Conservation (phyloP, 1,140 invertebrate genomes). For the Ooceraea biroi region DNA sequence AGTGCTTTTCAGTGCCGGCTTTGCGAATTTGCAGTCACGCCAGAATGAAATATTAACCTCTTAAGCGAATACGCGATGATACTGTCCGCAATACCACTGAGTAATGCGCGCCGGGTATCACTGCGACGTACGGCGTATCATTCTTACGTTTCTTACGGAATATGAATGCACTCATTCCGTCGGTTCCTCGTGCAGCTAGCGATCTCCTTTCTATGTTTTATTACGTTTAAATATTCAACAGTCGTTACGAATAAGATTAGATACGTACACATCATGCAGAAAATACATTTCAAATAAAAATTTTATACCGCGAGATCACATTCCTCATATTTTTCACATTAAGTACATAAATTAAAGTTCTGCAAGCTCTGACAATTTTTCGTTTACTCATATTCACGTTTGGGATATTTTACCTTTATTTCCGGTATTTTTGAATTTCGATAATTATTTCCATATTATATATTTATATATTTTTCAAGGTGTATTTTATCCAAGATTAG, state of each 20-base stretch:
- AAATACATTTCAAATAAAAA: neutral
- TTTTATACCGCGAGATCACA: neutral
- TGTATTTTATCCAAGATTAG: neutral
- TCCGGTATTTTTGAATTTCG: neutral
- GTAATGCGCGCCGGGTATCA: slow-evolving; percentile 52
- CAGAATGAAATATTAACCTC: slow-evolving; percentile 58
- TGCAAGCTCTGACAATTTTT: neutral
- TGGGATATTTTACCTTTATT: neutral
- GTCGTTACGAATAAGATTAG: slow-evolving; percentile 16
- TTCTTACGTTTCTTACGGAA: slow-evolving; percentile 53
- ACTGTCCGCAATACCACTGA: slow-evolving; percentile 60
- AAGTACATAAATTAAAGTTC: neutral
- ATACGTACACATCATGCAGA: neutral
- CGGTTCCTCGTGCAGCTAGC: slow-evolving; percentile 4
- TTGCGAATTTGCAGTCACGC: slow-evolving; percentile 56
- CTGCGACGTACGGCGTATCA: slow-evolving; percentile 46
- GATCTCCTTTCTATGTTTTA: slow-evolving; percentile 53
- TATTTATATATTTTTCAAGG: neutral
- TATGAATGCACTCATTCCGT: slow-evolving; percentile 42
- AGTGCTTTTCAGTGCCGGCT: slow-evolving; percentile 51
- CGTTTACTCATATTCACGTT: neutral
- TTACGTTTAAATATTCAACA: slow-evolving; percentile 21
- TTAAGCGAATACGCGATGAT: slow-evolving; percentile 61
- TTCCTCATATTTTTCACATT: neutral
- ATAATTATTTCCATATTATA: neutral